Evolutionary conservation across 2,113 vertebrate genomes (phyloP).

Genomic region (Alectura lathami): DNA sequence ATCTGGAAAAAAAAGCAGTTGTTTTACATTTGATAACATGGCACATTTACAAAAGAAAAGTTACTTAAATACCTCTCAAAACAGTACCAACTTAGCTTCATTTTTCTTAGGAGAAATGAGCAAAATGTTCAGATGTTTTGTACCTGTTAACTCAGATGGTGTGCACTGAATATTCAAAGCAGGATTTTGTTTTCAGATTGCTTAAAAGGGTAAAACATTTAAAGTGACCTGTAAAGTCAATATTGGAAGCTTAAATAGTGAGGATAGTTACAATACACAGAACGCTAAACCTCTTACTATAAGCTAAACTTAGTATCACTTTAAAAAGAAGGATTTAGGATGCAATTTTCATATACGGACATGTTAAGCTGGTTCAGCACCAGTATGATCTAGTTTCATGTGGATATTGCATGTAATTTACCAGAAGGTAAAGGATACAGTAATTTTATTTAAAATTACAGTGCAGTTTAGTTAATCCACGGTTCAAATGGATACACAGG

Average conservation of each 20-base stretch:
- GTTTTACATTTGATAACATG: slow-evolving; percentile 71
- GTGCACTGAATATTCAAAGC: slow-evolving; percentile 77
- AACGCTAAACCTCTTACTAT: slow-evolving; percentile 75
- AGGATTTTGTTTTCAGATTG: slow-evolving; percentile 41
- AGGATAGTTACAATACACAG: slow-evolving; percentile 60
- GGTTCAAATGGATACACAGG: slow-evolving; percentile 60
- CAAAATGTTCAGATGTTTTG: slow-evolving; percentile 50
- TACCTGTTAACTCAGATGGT: slow-evolving; percentile 64
- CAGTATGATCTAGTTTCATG: slow-evolving; percentile 49
- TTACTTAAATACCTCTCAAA: slow-evolving; percentile 75
- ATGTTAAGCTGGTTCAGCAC: slow-evolving; percentile 70
- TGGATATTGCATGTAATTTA: slow-evolving; percentile 71
- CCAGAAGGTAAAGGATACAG: slow-evolving; percentile 73
- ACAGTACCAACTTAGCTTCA: slow-evolving; percentile 48
- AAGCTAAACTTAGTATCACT: slow-evolving; percentile 78
- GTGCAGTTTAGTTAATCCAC: slow-evolving; percentile 74
- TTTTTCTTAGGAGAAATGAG: slow-evolving; percentile 16
- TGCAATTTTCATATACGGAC: slow-evolving; percentile 68
- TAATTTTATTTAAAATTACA: slow-evolving; percentile 77
- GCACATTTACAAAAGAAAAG: slow-evolving; percentile 64
- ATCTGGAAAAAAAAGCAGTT: slow-evolving; percentile 53
- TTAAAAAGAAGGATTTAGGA: slow-evolving; percentile 71
- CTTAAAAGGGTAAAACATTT: slow-evolving; percentile 62
- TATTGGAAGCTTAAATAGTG: slow-evolving; percentile 56
- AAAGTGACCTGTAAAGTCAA: slow-evolving; percentile 59